Percentiles rank a stretch among this genome's conserved stretches.
These are phyloP conservation scores for Nebria salina DNA, from an alignment of 2,888 invertebrate species.

Conservation along the genomic window DNA sequence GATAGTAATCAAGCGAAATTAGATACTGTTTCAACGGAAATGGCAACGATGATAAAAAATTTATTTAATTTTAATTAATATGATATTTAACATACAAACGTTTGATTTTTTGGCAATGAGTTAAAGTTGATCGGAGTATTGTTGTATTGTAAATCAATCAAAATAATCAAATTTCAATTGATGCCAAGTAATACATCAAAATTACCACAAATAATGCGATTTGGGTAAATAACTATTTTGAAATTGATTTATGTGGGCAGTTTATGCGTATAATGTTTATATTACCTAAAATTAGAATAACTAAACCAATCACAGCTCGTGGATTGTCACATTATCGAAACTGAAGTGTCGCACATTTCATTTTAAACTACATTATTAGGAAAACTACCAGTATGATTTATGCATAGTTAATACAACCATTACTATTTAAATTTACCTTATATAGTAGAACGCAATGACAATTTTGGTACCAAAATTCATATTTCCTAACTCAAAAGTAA, in stretches of 20 bases:
- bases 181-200: conserved; percentile 12
- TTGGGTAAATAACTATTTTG: not conserved
- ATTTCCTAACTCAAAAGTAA: too few relatives aligned
- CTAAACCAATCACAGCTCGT: not conserved
- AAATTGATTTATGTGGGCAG: conserved; percentile 14
- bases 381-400: not conserved
- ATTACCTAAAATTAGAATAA: not conserved
- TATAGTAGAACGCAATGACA: too few relatives aligned
- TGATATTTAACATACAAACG: too few relatives aligned
- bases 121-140: too few relatives aligned
- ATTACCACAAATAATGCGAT: not conserved
- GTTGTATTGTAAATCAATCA: not conserved
- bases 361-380: not conserved
- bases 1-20: not conserved
- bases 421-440: not conserved
- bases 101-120: too few relatives aligned
- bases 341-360: not conserved
- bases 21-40: too few relatives aligned
- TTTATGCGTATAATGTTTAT: conserved; percentile 6
- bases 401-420: not conserved
- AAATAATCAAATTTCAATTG: not conserved
- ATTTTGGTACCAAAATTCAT: too few relatives aligned
- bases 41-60: too few relatives aligned
- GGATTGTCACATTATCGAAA: not conserved
- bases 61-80: too few relatives aligned